phyloP scores from a whole-genome alignment of 2,888 invertebrate genomes.

The Tyria jacobaeae region DNA sequence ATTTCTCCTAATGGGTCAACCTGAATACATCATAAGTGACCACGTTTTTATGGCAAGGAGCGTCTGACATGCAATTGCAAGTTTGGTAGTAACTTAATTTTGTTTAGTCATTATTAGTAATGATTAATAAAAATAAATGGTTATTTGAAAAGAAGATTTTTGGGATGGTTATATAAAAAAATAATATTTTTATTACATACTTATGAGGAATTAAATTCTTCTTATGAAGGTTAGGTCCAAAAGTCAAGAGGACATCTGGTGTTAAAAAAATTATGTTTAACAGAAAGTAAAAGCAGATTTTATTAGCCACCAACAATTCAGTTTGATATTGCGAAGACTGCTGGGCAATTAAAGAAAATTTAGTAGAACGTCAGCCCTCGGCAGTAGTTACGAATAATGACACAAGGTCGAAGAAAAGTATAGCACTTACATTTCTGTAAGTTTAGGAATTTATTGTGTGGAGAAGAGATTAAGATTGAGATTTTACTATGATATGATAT shows the following conservation, averaged over 20 bases:
- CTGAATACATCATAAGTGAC: conserved; percentile 70
- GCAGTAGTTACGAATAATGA: background rate
- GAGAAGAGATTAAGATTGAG: too few relatives aligned
- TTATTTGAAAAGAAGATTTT: too few relatives aligned
- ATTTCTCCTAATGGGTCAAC: conserved; percentile 71
- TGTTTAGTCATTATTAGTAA: conserved; percentile 43
- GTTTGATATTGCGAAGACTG: background rate
- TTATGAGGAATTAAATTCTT: too few relatives aligned
- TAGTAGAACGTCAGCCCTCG: background rate
- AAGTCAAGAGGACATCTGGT: too few relatives aligned
- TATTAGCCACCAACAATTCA: background rate
- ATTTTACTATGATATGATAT: too few relatives aligned
- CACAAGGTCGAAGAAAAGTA: background rate
- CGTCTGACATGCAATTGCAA: conserved; percentile 36
- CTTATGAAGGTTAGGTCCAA: too few relatives aligned
- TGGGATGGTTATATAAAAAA: too few relatives aligned
- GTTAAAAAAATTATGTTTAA: too few relatives aligned
- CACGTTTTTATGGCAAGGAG: conserved; percentile 55
- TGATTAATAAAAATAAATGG: too few relatives aligned
- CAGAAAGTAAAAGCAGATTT: background rate
- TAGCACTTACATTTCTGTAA: background rate
- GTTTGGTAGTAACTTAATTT: conserved; percentile 29
- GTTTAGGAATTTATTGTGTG: too few relatives aligned
- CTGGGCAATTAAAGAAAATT: background rate
- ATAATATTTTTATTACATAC: too few relatives aligned